Evolutionary conservation across 1,140 invertebrate species (phyloP).

Genomic region (Heliconius nattereri): DNA sequence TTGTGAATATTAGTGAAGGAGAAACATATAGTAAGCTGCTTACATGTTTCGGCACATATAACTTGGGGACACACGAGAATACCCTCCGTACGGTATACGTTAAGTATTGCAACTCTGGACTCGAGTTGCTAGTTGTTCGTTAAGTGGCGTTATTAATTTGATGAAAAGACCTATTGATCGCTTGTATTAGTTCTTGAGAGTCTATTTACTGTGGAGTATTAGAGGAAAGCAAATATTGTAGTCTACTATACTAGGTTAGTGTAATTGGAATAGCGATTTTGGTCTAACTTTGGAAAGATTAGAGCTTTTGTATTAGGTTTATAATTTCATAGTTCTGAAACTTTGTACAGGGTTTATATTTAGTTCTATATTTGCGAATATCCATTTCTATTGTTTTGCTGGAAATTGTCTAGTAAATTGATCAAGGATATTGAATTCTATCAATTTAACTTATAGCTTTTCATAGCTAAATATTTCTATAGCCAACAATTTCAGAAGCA

Average conservation of each 20-base stretch:
- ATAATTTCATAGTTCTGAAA: not conserved
- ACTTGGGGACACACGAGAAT: constrained; percentile 39
- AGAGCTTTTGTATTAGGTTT: constrained; percentile 14
- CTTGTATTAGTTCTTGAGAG: constrained; percentile 47
- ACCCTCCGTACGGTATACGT: constrained; percentile 47
- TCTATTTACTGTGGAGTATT: constrained; percentile 41
- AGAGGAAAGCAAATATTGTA: constrained; percentile 36
- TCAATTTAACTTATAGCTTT: not conserved
- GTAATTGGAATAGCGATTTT: constrained; percentile 32
- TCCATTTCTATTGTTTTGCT: not conserved
- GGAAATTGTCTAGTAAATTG: not conserved
- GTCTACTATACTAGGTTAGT: constrained; percentile 20
- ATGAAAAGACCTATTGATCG: constrained; percentile 66
- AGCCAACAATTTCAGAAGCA: not conserved
- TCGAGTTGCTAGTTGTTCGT: constrained; percentile 50
- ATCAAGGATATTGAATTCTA: not conserved
- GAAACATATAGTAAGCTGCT: constrained; percentile 59
- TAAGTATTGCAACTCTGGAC: constrained; percentile 58
- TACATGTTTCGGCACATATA: constrained; percentile 56
- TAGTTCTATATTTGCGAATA: not conserved
- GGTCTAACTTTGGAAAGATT: constrained; percentile 23
- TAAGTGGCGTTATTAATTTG: constrained; percentile 69
- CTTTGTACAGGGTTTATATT: not conserved
- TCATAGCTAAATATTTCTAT: not conserved
- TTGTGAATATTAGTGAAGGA: constrained; percentile 59